Base-by-base conservation (phyloP, 2,797 vertebrate species). In the Labeo calbasu region DNA sequence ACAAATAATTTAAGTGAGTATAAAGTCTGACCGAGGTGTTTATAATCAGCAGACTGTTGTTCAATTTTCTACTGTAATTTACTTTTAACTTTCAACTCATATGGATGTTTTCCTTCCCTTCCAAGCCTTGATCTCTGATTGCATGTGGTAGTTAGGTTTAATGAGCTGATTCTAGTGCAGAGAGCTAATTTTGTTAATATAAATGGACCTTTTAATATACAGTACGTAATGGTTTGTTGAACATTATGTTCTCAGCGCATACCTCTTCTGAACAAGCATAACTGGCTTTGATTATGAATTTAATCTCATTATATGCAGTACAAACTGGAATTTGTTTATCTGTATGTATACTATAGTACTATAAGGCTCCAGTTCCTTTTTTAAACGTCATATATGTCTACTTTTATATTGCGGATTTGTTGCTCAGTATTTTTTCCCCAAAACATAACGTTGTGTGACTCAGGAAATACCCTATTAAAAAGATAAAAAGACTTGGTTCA, bases 81-180 rank as follows among this genome's bases (percentile, higher is more conserved):
- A 90, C 87, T 92, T 91, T 88, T 50, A 53, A 90, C 87, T 92
- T 91, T 88, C 53, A 53, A 83, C 90, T 88, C 90, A 92, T 85
- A 85, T 90, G 87, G 89, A 91, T 91, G 88, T 88, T 92, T 90
- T 91, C 89, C 88, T 90, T 89, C 25, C 89, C 91, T 91, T 91
- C 89, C 90, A 89, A 90, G 88, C 91, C 88, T 91, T 91, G 90
- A 92, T 92, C 92, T 88, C 88, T 89, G 90, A 86, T 86, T 90
- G 87, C 89, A 92, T 92, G 92, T 93, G 86, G 92, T 86, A 84
- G 89, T 87, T 76, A 89, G 90, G 91, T 92, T 94, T 93, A 94
- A 93, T 94, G 91, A 93, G 92, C 91, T 92, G 92, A 93, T 92
- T 91, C 92, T 93, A 93, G 93, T 92, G 91, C 91, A 91, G 92